phyloP scores from a whole-genome alignment of 2,113 vertebrate genomes.

The Prionailurus viverrinus region DNA sequence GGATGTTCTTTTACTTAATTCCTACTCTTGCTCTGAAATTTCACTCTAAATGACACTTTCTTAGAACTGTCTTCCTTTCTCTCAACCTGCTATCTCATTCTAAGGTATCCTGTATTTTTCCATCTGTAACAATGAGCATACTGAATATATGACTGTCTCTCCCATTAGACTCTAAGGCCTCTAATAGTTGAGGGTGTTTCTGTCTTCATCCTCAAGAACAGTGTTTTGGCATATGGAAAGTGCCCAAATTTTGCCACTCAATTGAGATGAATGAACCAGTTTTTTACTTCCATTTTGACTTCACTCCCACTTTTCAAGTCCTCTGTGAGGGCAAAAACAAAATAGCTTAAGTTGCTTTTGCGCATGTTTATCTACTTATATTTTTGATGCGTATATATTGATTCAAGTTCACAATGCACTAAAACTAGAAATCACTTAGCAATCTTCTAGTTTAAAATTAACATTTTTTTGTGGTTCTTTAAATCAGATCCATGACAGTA shows the following conservation, averaged over 20 bases:
- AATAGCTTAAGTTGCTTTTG: neutral
- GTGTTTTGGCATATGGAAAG: neutral
- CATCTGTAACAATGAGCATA: neutral
- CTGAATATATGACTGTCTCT: neutral
- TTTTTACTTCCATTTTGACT: neutral
- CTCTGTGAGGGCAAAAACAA: neutral
- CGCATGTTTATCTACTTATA: neutral
- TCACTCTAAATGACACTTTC: neutral
- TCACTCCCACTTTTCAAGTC: neutral
- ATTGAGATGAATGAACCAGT: neutral
- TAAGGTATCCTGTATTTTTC: neutral
- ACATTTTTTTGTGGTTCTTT: neutral
- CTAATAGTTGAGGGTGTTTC: neutral
- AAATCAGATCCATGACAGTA: neutral
- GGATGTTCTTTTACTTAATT: neutral
- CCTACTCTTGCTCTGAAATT: conserved; percentile 4
- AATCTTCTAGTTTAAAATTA: conserved; percentile 21
- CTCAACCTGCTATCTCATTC: neutral
- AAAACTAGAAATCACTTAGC: conserved; percentile 32
- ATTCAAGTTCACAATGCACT: neutral
- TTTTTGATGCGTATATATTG: neutral
- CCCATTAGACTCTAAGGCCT: neutral
- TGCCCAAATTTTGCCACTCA: neutral
- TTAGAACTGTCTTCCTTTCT: neutral
- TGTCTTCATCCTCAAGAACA: neutral